Conservation (phyloP, 2,113 vertebrate species). For the Leptocoma aspasia region DNA sequence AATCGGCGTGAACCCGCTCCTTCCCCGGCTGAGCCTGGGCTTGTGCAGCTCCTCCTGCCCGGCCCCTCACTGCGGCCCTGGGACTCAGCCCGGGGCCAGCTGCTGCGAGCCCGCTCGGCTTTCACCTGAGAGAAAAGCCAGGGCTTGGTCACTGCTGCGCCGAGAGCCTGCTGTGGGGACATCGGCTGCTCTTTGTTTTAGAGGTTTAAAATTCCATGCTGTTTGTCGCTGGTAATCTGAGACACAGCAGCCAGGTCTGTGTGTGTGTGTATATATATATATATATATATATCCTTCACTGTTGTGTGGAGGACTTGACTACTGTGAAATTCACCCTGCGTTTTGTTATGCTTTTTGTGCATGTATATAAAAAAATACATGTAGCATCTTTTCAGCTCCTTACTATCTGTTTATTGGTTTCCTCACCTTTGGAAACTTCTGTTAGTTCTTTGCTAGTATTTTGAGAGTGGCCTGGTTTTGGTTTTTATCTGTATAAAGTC, state of each 20-base stretch:
- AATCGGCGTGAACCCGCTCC: fast-evolving
- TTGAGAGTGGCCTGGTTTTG: not conserved
- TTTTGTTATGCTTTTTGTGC: not conserved
- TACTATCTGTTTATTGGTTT: not conserved
- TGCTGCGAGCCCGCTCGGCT: not conserved
- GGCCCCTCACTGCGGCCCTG: fast-evolving
- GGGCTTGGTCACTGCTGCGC: fast-evolving
- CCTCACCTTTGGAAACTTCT: not conserved
- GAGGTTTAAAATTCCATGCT: not conserved
- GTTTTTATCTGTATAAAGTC: not conserved
- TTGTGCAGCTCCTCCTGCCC: not conserved
- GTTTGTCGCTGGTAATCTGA: not conserved
- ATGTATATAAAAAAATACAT: fast-evolving
- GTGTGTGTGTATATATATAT: no score
- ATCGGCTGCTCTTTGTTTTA: not conserved
- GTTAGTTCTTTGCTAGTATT: not conserved
- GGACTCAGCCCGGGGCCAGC: not conserved
- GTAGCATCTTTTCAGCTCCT: not conserved
- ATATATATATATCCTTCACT: not conserved
- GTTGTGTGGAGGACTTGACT: not conserved
- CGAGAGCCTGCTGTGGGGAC: not conserved
- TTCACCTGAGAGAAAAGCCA: not conserved
- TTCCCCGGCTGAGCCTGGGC: not conserved
- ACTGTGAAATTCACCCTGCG: not conserved
- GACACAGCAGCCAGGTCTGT: no score